These are phyloP conservation scores for Climacteris rufus DNA, from an alignment of 2,113 vertebrate species.

Conservation along the genomic window DNA sequence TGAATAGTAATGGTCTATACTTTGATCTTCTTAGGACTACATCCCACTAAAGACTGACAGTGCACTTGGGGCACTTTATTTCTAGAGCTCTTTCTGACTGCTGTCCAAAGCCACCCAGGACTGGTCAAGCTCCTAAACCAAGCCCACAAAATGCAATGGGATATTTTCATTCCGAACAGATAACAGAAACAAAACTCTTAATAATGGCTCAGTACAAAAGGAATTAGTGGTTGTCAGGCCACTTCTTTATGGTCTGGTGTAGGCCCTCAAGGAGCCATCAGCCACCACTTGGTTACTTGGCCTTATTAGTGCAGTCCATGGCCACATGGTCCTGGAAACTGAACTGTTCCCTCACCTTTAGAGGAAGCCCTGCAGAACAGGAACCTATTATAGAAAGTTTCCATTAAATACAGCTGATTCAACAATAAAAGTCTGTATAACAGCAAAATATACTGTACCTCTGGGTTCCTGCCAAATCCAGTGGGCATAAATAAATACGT, in stretches of 20 bases:
- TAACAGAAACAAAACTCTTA: neutral
- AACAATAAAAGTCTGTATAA: constrained; percentile 35
- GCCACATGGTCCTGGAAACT: neutral
- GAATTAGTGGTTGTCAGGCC: neutral
- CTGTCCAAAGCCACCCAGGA: neutral
- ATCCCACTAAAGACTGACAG: neutral
- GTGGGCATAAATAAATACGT: constrained; percentile 45
- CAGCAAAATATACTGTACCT: neutral
- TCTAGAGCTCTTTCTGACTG: neutral
- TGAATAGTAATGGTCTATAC: neutral
- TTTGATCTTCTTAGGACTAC: neutral
- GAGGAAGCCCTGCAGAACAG: neutral
- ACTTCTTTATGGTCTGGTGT: neutral
- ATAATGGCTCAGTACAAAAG: neutral
- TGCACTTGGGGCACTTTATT: neutral
- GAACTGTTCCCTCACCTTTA: neutral
- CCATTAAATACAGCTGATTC: constrained; percentile 41
- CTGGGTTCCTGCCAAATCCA: constrained; percentile 31
- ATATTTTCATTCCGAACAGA: neutral
- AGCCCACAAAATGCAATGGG: neutral
- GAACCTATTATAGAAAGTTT: constrained; percentile 1
- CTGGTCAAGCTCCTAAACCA: neutral
- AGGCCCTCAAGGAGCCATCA: neutral
- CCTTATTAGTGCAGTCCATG: neutral
- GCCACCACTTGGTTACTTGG: neutral